Evolutionary conservation across 2,797 vertebrate species (phyloP).

Genomic region (Anguilla obscura): DNA sequence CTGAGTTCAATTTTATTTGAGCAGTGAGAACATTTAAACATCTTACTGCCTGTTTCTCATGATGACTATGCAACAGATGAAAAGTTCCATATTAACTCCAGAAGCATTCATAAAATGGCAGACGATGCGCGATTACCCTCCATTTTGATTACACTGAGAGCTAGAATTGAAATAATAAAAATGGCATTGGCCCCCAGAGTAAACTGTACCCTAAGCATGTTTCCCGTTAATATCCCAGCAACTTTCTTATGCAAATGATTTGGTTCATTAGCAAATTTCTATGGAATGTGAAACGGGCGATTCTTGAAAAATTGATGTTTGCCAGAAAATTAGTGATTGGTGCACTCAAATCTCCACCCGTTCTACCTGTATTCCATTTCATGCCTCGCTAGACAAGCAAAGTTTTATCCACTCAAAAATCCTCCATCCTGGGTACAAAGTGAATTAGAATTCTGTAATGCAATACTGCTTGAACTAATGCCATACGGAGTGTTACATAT

Average conservation of each 20-base stretch:
- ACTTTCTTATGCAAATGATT: background rate
- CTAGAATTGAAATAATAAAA: background rate
- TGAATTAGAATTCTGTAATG: background rate
- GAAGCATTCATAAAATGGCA: background rate
- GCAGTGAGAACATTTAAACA: background rate
- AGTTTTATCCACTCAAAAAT: background rate
- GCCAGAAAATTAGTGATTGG: background rate
- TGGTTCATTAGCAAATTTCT: background rate
- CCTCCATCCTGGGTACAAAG: background rate
- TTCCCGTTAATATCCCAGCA: background rate
- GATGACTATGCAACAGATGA: background rate
- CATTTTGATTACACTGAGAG: background rate
- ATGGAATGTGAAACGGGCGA: background rate
- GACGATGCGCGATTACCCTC: background rate
- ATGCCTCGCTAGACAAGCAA: background rate
- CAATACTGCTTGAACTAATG: background rate
- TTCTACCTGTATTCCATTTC: background rate
- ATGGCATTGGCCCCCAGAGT: background rate
- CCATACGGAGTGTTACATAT: background rate
- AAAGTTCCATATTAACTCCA: background rate
- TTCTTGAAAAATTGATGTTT: background rate
- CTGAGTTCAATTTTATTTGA: background rate
- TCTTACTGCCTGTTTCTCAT: background rate
- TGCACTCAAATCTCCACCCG: background rate
- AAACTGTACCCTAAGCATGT: background rate